These are phyloP conservation scores for Bovichtus variegatus DNA, from an alignment of 2,797 vertebrate species.

Conservation along the genomic window DNA sequence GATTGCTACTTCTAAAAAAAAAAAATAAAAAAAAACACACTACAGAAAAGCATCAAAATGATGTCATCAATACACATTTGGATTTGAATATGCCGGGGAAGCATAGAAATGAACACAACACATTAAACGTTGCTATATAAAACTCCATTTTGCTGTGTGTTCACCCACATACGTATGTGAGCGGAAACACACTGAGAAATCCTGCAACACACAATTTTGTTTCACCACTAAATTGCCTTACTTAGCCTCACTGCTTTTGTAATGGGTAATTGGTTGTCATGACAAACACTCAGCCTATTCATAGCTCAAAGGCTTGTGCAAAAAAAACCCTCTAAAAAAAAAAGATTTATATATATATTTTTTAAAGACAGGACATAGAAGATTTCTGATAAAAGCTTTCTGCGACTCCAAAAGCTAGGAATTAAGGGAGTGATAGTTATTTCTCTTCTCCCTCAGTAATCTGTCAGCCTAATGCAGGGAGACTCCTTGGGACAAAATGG, in stretches of 20 bases:
- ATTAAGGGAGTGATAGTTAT: slow-evolving; percentile 34
- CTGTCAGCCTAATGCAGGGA: slow-evolving; percentile 21
- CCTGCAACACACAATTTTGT: slow-evolving; percentile 59
- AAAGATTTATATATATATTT: slow-evolving; percentile 43
- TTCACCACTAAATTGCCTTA: slow-evolving; percentile 79
- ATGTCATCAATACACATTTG: not conserved
- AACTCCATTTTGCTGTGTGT: slow-evolving; percentile 15
- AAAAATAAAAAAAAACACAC: not conserved
- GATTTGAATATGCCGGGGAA: not conserved
- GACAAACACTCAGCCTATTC: slow-evolving; percentile 77
- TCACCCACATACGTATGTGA: slow-evolving; percentile 21
- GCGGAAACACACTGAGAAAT: slow-evolving; percentile 26
- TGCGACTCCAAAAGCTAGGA: slow-evolving; percentile 9
- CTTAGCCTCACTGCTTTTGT: slow-evolving; percentile 77
- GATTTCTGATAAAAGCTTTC: slow-evolving; percentile 39
- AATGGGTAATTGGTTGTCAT: slow-evolving; percentile 86
- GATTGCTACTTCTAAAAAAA: not conserved
- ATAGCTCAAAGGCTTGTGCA: slow-evolving; percentile 60
- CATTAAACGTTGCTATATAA: not conserved
- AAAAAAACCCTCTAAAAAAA: slow-evolving; percentile 37
- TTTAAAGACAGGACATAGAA: slow-evolving; percentile 43
- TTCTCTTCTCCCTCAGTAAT: slow-evolving; percentile 20
- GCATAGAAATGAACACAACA: not conserved
- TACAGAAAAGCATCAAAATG: not conserved
- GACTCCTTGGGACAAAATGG: slow-evolving; percentile 20